Evolutionary conservation across 1,140 invertebrate species (phyloP), one percentile per base, ranked within the genome.

Genomic region (Camponotus pennsylvanicus): DNA sequence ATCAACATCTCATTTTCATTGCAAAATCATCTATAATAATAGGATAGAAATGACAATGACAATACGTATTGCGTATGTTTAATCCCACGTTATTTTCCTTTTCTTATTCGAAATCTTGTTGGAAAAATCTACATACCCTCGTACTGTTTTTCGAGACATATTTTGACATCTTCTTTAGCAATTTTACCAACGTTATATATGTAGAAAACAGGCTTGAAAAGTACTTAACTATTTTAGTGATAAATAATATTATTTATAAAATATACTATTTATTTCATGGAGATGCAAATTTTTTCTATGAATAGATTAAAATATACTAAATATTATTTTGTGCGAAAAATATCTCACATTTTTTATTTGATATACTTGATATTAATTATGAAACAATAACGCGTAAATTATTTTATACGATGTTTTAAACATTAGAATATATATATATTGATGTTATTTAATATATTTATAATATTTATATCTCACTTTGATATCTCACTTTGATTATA

Each of bases 31-130:
- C 13, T 32, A 40, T 21, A 66, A n/a, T 18, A 67, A 55, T 63
- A 52, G 49, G 49, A 34, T 55, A 18, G 45, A 40, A 13, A 13
- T 18, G 67, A 79, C 63, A 79, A 79, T 79, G 63, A 69, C n/a
- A 55, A 18, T 15, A 18, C 49, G 0, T n/a, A 69, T 79, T 79
- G 34, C 32, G 42, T 66, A 52, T 11, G 34, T 79, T 69, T 79
- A 69, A 79, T 69, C 45, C 13, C 64, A 69, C 77, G 49, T 13
- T 32, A 69, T 69, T 69, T 79, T 69, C 37, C 11, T 69, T 34
- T 49, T 18, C 5, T 52, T 27, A n/a, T 55, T 67, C 5, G n/a
- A 40, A 67, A 79, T 7, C 45, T 55, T 9, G 32, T 13, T 69
- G 63, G 15, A 69, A 79, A 79, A 79, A 57, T 69, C 42, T 37